Evolutionary conservation across 1,140 invertebrate species (phyloP), one percentile per base, ranked within the genome.

Genomic region (Drosophila watanabei): DNA sequence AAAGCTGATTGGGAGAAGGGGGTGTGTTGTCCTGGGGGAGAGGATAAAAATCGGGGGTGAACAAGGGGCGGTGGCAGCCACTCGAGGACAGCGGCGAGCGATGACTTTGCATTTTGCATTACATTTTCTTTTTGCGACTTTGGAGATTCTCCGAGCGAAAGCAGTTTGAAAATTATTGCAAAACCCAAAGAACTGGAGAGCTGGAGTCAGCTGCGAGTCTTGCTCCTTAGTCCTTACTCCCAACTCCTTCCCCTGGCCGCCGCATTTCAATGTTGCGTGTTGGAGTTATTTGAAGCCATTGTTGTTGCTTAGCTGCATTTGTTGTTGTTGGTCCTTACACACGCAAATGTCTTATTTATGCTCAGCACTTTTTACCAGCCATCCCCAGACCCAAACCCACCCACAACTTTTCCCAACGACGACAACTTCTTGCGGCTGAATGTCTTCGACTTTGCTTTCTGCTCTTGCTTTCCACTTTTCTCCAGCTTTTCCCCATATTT

Each of bases 341-440:
- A 84, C 85, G 85, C 85, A 88, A 88, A 89, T 90, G 86, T 89
- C 86, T 89, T 89, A 89, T 89, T 89, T 90, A 89, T 89, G 86
- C 86, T 91, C 85, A 89, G 85, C 86, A 89, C 78, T 89, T 89
- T 89, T 82, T 80, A 52, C 66, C 72, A 69, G 24, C 41, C 35
- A 43, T n/a, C n/a, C n/a, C n/a, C n/a, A n/a, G n/a, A n/a, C n/a
- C n/a, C n/a, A 24, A 24, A 24, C n/a, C 63, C 46, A 37, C 37
- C 63, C 46, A 37, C 69, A 73, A 62, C 51, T 37, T 60, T 52
- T 61, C 39, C 18, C 28, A 24, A 24, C 35, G 60, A 56, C 83
- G 61, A 71, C 82, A 86, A 86, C 70, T 73, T 73, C 69, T 73
- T 73, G 71, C 69, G 68, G 68, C 71, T 41, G 56, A 75, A 61